Base-by-base conservation (phyloP, 2,888 invertebrate species). In the Drosophila pseudotalamancana region DNA sequence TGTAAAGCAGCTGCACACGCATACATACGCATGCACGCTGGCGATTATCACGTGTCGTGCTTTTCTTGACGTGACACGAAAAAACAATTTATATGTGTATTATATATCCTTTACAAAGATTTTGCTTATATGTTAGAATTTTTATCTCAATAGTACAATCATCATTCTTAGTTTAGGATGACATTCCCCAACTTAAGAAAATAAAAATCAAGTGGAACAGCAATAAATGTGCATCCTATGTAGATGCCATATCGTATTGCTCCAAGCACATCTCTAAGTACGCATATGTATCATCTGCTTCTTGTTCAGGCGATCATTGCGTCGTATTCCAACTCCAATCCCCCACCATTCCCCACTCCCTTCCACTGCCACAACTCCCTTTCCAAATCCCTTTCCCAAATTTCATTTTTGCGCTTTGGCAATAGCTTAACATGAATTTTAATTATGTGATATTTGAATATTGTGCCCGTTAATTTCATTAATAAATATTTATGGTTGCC, bases 401-500 rank as follows among this genome's bases (percentile, higher is more conserved):
- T n/a, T n/a, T n/a, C n/a, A n/a, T n/a, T n/a, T 9, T 14, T 1
- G 37, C 45, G 60, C 27, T 50, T 45, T 21, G 32, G 45, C n/a
- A n/a, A n/a, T n/a, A n/a, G n/a, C 29, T 62, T 49, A 72, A 54
- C 77, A 76, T 84, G 89, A 84, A 88, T 89, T 88, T 89, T 88
- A 89, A 89, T 88, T 88, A 89, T 78, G 65, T 76, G 70, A 83
- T 88, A 81, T 77, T 77, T 77, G 74, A 87, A 88, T 81, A 79
- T 86, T 77, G 72, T 74, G 72, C 42, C 27, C 70, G 72, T 89
- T 89, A 89, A 89, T 89, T 89, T 87, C 82, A 88, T 89, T 89
- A 89, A 89, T 88, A 89, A 88, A 89, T 89, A 89, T 89, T 89
- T 89, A 89, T 89, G 88, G 80, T 68, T 67, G 66, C 67, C 56